Evolutionary conservation across 1,140 invertebrate genomes (phyloP).

Genomic region (Drosophila parabipectinata): DNA sequence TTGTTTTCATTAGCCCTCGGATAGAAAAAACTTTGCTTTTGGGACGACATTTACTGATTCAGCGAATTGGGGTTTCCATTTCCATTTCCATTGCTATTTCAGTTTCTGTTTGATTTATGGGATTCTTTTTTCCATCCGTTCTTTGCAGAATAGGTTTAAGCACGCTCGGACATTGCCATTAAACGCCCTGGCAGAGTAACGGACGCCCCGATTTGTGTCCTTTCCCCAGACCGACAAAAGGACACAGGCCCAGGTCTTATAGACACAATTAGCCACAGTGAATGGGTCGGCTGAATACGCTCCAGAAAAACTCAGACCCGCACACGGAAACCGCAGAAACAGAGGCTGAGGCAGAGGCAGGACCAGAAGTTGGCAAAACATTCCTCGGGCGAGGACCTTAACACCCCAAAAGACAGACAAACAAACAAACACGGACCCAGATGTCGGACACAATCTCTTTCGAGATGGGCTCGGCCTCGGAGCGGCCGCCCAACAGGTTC

Average conservation of each 20-base stretch:
- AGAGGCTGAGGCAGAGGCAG: neutral
- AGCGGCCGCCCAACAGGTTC: slow-evolving; percentile 78
- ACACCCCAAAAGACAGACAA: slow-evolving; percentile 17
- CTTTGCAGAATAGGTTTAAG: slow-evolving; percentile 43
- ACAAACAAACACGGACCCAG: slow-evolving; percentile 18
- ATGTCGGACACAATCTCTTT: slow-evolving; percentile 80
- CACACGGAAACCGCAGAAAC: slow-evolving; percentile 50
- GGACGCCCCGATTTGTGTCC: slow-evolving; percentile 26
- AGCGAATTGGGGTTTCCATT: slow-evolving; percentile 13
- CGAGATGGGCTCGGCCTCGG: slow-evolving; percentile 77
- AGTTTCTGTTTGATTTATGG: slow-evolving; percentile 45
- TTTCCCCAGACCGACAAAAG: slow-evolving; percentile 22
- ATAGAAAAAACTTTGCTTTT: slow-evolving; percentile 10
- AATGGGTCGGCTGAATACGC: slow-evolving; percentile 35
- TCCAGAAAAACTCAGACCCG: slow-evolving; percentile 20
- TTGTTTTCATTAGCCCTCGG: slow-evolving; percentile 15
- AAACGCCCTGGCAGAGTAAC: slow-evolving; percentile 18
- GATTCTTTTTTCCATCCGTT: slow-evolving; percentile 4
- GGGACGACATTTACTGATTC: slow-evolving; percentile 26
- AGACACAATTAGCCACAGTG: slow-evolving; percentile 55
- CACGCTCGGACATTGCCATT: slow-evolving; percentile 3
- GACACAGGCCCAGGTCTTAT: slow-evolving; percentile 5
- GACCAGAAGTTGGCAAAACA: slow-evolving; percentile 2
- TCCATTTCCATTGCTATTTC: slow-evolving; percentile 25
- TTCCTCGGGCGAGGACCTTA: slow-evolving; percentile 31